Evolutionary conservation across 2,113 vertebrate species (phyloP).

Genomic region (Saccopteryx leptura): DNA sequence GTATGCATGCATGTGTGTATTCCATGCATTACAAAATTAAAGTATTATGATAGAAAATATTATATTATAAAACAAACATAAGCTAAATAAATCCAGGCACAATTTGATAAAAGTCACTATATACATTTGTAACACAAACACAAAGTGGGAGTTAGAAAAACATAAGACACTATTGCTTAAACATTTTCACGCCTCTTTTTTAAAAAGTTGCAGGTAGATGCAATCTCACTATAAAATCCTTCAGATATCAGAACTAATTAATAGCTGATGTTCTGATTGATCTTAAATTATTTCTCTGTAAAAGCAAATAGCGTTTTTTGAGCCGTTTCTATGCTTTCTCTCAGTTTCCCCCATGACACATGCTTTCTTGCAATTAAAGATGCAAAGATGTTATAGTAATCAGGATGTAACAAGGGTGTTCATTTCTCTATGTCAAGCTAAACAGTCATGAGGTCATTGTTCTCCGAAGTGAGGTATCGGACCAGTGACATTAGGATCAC

Average conservation of each 20-base stretch:
- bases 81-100: constrained; percentile 62
- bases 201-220: constrained; percentile 57
- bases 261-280: background rate
- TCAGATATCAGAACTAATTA: background rate
- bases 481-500: background rate
- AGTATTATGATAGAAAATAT: background rate
- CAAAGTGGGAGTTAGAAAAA: constrained; percentile 42
- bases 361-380: background rate
- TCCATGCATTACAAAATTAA: background rate
- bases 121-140: constrained; percentile 47
- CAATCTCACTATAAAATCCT: background rate
- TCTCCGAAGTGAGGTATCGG: background rate
- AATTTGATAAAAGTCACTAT: constrained; percentile 58
- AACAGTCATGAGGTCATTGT: background rate
- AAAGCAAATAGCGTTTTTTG: background rate
- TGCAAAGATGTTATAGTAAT: background rate
- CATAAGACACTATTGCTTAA: constrained; percentile 43
- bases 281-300: background rate
- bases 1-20: background rate
- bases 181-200: background rate
- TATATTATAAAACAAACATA: constrained; percentile 52
- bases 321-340: background rate
- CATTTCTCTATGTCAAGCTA: background rate
- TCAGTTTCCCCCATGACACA: constrained; percentile 1
- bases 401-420: background rate